These are phyloP conservation scores for Formica selysi DNA, from an alignment of 1,140 invertebrate genomes.

Conservation along the genomic window DNA sequence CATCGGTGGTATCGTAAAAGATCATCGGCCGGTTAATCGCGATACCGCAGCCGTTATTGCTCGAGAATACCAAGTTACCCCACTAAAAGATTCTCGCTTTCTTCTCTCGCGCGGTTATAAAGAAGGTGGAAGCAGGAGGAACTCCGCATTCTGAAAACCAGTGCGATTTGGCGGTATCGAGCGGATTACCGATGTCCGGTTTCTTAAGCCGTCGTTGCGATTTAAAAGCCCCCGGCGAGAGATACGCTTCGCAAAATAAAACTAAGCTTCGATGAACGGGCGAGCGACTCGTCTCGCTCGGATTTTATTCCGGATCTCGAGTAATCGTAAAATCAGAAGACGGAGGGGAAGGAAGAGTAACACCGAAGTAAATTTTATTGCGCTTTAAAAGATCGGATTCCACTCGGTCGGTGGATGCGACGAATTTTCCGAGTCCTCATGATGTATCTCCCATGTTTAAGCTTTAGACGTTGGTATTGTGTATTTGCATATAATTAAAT, in stretches of 20 bases:
- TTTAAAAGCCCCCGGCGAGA: conserved; percentile 67
- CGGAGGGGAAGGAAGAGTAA: conserved; percentile 28
- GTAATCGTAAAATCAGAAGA: conserved; percentile 69
- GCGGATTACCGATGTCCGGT: conserved; percentile 67
- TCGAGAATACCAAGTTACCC: conserved; percentile 50
- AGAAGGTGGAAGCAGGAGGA: not conserved
- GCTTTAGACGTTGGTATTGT: not conserved
- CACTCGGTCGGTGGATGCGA: conserved; percentile 24
- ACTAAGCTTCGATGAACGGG: conserved; percentile 51
- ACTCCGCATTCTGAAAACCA: conserved; percentile 55
- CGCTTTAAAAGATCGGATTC: conserved; percentile 65
- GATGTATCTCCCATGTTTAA: conserved; percentile 21
- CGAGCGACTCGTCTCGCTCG: conserved; percentile 31
- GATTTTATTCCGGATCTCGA: conserved; percentile 69
- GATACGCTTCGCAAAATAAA: conserved; percentile 55
- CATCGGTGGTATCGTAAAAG: conserved; percentile 41
- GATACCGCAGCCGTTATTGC: conserved; percentile 57
- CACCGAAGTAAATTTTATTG: conserved; percentile 71
- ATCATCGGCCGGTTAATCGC: conserved; percentile 66
- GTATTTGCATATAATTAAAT: not conserved
- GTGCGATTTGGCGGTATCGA: conserved; percentile 66
- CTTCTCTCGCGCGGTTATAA: not conserved
- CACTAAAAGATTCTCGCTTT: conserved; percentile 1
- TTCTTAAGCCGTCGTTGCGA: conserved; percentile 64
- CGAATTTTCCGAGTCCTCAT: conserved; percentile 42